Evolutionary conservation across 2,113 vertebrate species (phyloP), one percentile per base, ranked within the genome.

Genomic region (Epinephelus fuscoguttatus): DNA sequence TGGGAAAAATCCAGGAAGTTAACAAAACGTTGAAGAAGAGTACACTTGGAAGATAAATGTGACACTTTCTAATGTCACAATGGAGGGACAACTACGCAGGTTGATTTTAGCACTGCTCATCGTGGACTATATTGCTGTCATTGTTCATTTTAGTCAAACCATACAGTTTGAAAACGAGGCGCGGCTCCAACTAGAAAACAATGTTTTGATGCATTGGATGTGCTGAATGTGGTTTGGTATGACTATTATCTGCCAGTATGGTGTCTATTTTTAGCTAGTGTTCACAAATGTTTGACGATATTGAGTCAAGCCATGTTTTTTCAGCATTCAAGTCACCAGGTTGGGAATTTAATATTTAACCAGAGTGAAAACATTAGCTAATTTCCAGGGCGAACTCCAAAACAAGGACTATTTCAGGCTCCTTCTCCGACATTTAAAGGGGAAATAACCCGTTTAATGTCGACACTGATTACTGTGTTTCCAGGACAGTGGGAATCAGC

Each of bases 311-410:
- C 15, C 33, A 4, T 25, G 15, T 14, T 70, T 7, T 30, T 21
- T 17, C 11, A 25, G 12, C 18, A 11, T 30, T 55, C 50, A 0
- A 15, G 37, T 73, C 79, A 60, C 66, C 55, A 5, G 52, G 25
- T 47, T 6, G 62, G 10, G 18, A 3, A 55, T 70, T 76, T 73
- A 87, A 89, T 93, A 53, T 80, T 84, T 87, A 82, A 87, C 87
- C 57, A 1, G 10, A 27, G 87, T 84, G 45, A 90, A 89, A 91
- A 85, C 81, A 76, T 86, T 84, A 62, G 27, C 67, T 23, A 1
- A 37, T 49, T 74, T 82, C 59, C 49, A 78, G 53, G 45, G 23
- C 23, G 10, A 52, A 52, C 23, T 66, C 71, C 59, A 75, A 49
- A 61, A 62, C 17, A 2, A 23, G 47, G 75, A 30, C 23, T 80